Base-by-base conservation (phyloP, 2,888 invertebrate genomes). In the Tenthredo livida region DNA sequence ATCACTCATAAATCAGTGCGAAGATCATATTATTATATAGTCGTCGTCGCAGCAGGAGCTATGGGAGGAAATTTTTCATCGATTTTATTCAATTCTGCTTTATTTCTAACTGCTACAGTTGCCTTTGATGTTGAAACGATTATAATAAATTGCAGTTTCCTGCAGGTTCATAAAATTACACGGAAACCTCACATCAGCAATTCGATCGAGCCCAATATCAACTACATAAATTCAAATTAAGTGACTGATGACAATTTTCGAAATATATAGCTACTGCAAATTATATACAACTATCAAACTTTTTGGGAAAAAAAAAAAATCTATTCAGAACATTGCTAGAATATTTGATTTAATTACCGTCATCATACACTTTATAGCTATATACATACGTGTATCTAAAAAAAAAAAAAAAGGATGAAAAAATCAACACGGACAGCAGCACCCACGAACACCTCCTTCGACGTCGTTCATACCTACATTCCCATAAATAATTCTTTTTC, bases 201-300 rank as follows among this genome's bases (percentile, higher is more conserved):
- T 70, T 33, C 33, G 12, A 70, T 70, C 70, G 37, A 70, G 17
- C 37, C 33, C 37, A 9, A 37, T 37, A 33, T 12, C 10, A 67
- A 5, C 33, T 37, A 37, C 25, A 43, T 75, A 47, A 10, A 75
- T 40, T 25, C 70, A 70, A 17, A 75, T 6, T 37, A 40, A 47
- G 43, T 75, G 75, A 75, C 75, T 47, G 75, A 75, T 75, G 43
- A 75, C 43, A 40, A 75, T 75, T 43, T 47, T 75, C 47, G 47
- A 47, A 21, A 75, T 75, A 40, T 10, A 43, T 47, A 47, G 4
- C 21, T 25, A 47, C 47, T 25, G 7, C 9, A 5, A n/a, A n/a
- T n/a, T 21, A 21, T 73, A 40, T 40, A 37, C 72, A 43, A 73
- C 10, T 33, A 9, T 72, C 10, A 17, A 43, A 15, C 2, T 40